Percentiles rank a stretch among this genome's conserved stretches.
These are phyloP conservation scores for Drosophila fuyamai DNA, from an alignment of 1,140 invertebrate genomes.

Conservation along the genomic window DNA sequence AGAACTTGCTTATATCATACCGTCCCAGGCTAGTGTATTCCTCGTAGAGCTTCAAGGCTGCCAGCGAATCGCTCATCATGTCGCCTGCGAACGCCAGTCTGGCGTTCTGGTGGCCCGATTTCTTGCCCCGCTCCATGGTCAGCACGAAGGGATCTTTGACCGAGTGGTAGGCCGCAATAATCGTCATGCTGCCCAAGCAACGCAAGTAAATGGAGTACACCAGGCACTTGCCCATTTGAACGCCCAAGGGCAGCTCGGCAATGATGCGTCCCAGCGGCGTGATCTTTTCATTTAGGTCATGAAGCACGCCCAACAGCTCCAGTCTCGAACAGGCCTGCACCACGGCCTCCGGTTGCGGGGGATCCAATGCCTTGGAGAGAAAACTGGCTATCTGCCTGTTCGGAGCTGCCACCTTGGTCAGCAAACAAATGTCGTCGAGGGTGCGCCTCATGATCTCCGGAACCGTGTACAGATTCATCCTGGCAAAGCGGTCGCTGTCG, in stretches of 20 bases:
- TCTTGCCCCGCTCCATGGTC: conserved; percentile 85
- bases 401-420: conserved; percentile 92
- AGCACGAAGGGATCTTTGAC: conserved; percentile 94
- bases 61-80: conserved; percentile 96
- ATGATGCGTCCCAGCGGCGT: conserved; percentile 90
- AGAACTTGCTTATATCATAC: conserved; percentile 15
- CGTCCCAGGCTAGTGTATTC: conserved; percentile 19
- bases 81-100: conserved; percentile 85
- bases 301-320: conserved; percentile 92
- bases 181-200: conserved; percentile 97
- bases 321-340: conserved; percentile 86
- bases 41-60: conserved; percentile 86
- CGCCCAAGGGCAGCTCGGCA: conserved; percentile 67
- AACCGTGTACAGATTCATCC: conserved; percentile 86
- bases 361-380: conserved; percentile 89
- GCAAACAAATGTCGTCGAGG: conserved; percentile 95
- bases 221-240: conserved; percentile 93
- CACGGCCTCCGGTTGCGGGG: conserved; percentile 92
- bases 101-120: conserved; percentile 88
- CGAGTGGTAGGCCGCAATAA: conserved; percentile 94
- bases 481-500: conserved; percentile 89
- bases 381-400: conserved; percentile 65
- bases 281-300: conserved; percentile 91
- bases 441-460: conserved; percentile 93
- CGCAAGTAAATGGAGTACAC: conserved; percentile 95